Evolutionary conservation across 2,888 invertebrate genomes (phyloP).

Genomic region (Athalia cordata): DNA sequence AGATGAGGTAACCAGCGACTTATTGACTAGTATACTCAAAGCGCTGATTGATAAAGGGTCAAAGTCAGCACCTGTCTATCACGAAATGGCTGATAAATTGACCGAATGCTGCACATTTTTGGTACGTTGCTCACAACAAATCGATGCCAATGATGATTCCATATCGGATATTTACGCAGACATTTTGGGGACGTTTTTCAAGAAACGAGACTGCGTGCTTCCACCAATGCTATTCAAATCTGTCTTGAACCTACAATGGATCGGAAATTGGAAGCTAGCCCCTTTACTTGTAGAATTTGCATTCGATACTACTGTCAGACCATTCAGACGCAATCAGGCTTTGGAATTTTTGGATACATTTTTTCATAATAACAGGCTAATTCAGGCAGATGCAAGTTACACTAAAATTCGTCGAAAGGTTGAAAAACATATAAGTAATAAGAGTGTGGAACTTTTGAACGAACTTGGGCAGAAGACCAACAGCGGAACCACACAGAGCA

Average conservation of each 20-base stretch:
- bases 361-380: conserved; percentile 77
- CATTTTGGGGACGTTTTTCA: conserved; percentile 78
- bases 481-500: conserved; percentile 66
- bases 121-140: conserved; percentile 78
- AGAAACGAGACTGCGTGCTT: conserved; percentile 79
- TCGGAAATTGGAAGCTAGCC: conserved; percentile 78
- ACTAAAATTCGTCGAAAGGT: conserved; percentile 70
- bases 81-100: conserved; percentile 81
- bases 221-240: conserved; percentile 81
- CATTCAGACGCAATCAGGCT: conserved; percentile 82
- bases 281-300: conserved; percentile 77
- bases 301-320: conserved; percentile 78
- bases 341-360: conserved; percentile 80
- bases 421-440: conserved; percentile 74
- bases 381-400: conserved; percentile 72
- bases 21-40: conserved; percentile 75
- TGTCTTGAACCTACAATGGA: conserved; percentile 80
- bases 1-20: conserved; percentile 76
- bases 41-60: conserved; percentile 80
- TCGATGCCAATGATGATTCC: conserved; percentile 69
- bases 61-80: conserved; percentile 79
- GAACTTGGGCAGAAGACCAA: conserved; percentile 66
- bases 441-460: conserved; percentile 72
- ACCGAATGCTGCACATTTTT: conserved; percentile 80
- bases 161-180: conserved; percentile 76